Percentiles rank a stretch among this genome's conserved stretches.
phyloP scores from a whole-genome alignment of 2,797 vertebrate genomes.

The Vespertilio murinus region DNA sequence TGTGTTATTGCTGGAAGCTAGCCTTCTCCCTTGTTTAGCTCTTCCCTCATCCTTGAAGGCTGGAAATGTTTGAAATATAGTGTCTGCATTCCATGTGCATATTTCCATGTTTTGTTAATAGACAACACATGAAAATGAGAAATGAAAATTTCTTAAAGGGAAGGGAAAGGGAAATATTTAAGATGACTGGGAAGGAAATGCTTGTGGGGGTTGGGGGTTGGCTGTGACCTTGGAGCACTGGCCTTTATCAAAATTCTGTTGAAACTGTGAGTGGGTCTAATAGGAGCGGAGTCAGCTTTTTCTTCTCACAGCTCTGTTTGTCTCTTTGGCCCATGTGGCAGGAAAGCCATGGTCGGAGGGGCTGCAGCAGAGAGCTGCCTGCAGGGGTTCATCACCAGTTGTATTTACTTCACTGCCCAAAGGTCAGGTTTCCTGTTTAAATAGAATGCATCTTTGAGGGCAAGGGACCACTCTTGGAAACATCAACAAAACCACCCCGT shows the following conservation, averaged over 20 bases:
- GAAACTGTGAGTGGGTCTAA: background rate
- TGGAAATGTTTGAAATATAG: constrained; percentile 80
- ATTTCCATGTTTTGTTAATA: constrained; percentile 79
- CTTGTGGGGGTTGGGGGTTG: too few species aligned
- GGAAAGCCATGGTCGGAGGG: background rate
- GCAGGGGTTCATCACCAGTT: background rate
- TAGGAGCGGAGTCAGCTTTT: background rate
- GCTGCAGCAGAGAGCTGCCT: background rate
- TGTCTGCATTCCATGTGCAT: constrained; percentile 77
- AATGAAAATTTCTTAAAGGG: constrained; percentile 68
- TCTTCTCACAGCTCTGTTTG: background rate
- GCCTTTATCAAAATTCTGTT: background rate
- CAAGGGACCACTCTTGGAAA: background rate
- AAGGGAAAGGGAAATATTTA: constrained; percentile 69
- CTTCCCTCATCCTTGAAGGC: constrained; percentile 73
- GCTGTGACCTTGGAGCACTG: background rate
- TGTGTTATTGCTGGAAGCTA: constrained; percentile 84
- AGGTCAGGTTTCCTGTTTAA: constrained; percentile 61
- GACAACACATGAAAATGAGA: constrained; percentile 78
- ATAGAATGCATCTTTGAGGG: background rate
- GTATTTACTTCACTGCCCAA: constrained; percentile 30
- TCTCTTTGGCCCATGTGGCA: background rate
- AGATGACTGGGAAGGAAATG: constrained; percentile 59
- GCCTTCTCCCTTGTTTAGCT: constrained; percentile 82
- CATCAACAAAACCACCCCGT: constrained; percentile 14